Evolutionary conservation across 1,140 invertebrate species (phyloP).

Genomic region (Diorhabda sublineata): DNA sequence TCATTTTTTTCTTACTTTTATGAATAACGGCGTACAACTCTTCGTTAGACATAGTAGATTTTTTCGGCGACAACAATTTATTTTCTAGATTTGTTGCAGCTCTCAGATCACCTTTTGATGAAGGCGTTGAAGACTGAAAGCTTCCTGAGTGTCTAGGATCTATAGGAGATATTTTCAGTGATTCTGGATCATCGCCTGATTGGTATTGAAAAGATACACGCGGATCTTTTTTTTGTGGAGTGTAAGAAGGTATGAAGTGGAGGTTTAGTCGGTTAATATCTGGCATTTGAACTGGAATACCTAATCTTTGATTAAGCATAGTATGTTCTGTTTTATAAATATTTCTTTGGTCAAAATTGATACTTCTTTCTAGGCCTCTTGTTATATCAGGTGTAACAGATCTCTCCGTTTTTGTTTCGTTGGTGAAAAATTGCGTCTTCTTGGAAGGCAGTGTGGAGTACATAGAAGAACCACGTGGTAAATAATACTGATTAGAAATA

Average conservation of each 20-base stretch:
- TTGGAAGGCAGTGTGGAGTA: constrained; percentile 44
- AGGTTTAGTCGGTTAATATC: constrained; percentile 27
- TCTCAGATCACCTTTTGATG: constrained; percentile 46
- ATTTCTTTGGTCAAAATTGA: neutral
- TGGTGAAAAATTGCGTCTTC: constrained; percentile 37
- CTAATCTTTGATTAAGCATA: constrained; percentile 22
- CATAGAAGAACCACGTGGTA: constrained; percentile 23
- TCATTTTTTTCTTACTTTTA: constrained; percentile 70
- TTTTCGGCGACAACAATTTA: constrained; percentile 57
- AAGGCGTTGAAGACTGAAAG: constrained; percentile 60
- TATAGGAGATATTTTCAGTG: constrained; percentile 58
- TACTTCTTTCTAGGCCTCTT: constrained; percentile 45
- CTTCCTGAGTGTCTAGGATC: constrained; percentile 53
- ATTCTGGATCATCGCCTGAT: constrained; percentile 18
- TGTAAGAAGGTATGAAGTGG: constrained; percentile 25
- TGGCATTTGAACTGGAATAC: constrained; percentile 39
- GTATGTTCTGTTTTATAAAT: constrained; percentile 10
- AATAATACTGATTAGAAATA: constrained; percentile 28
- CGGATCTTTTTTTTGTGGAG: neutral
- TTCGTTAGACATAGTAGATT: constrained; percentile 71
- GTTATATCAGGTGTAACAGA: constrained; percentile 57
- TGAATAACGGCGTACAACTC: constrained; percentile 74
- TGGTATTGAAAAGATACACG: neutral
- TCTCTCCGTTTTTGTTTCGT: constrained; percentile 48
- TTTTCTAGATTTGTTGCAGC: constrained; percentile 39